phyloP scores from a whole-genome alignment of 2,113 vertebrate species.

The Platanista minor region DNA sequence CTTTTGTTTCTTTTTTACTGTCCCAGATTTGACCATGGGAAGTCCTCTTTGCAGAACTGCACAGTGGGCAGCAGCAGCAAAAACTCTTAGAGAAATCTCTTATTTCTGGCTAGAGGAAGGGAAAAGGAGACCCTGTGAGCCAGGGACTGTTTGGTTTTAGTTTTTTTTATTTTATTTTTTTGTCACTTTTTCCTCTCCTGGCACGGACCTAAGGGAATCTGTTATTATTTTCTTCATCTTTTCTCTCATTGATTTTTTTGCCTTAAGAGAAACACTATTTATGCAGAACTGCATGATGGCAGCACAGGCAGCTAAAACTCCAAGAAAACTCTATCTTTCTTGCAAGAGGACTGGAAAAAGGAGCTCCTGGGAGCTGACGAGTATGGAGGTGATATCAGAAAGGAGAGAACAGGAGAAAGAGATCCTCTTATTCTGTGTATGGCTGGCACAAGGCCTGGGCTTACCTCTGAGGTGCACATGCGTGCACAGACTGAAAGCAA shows the following conservation, averaged over 20 bases:
- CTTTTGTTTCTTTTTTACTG: background rate
- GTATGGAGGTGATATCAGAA: background rate
- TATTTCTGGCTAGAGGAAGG: background rate
- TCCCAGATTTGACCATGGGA: background rate
- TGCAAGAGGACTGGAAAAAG: background rate
- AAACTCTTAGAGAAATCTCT: background rate
- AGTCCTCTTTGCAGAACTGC: background rate
- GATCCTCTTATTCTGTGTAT: background rate
- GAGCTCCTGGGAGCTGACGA: background rate
- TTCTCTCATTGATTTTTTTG: slow-evolving; percentile 1
- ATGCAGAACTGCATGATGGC: background rate
- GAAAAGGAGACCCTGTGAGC: background rate
- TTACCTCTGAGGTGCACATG: background rate
- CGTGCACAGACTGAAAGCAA: background rate
- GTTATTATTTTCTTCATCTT: background rate
- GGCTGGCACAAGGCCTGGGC: background rate
- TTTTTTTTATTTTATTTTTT: background rate
- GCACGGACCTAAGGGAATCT: background rate
- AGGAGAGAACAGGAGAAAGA: background rate
- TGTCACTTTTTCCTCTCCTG: background rate
- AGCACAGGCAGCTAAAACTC: background rate
- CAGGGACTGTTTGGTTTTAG: background rate
- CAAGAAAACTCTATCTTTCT: background rate
- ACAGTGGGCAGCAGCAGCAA: background rate
- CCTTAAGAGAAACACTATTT: background rate